Percentiles rank a stretch among this genome's conserved stretches.
phyloP scores from a whole-genome alignment of 2,113 vertebrate species.

The Entosphenus tridentatus region DNA sequence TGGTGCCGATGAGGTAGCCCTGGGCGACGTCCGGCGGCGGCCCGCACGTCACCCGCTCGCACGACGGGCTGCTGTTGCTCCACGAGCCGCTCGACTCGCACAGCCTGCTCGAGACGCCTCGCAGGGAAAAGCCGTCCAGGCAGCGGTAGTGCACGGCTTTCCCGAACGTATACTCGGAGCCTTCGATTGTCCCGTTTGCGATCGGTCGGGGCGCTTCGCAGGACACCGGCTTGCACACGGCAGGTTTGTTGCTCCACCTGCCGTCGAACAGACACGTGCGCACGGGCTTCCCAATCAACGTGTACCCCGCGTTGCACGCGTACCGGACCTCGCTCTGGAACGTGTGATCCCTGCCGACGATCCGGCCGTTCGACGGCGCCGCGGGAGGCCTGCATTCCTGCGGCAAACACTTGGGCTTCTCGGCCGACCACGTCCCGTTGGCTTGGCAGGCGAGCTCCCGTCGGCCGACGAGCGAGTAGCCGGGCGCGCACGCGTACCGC shows the following conservation, averaged over 20 bases:
- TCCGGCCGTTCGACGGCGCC: conserved; percentile 22
- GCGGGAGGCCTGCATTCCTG: conserved; percentile 42
- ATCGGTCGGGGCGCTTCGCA: conserved; percentile 29
- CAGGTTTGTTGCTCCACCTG: conserved; percentile 45
- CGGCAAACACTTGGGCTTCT: conserved; percentile 41
- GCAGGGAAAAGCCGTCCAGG: conserved; percentile 38
- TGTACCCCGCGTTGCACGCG: conserved; percentile 40
- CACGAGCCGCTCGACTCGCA: conserved; percentile 52
- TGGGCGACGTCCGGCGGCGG: conserved; percentile 63
- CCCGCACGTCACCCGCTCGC: conserved; percentile 39
- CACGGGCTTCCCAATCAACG: conserved; percentile 29
- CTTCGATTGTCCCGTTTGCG: conserved; percentile 27
- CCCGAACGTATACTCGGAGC: conserved; percentile 36
- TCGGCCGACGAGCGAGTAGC: conserved; percentile 41
- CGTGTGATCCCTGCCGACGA: conserved; percentile 31
- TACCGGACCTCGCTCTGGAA: conserved; percentile 35
- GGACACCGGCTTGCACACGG: conserved; percentile 27
- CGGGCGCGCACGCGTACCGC: conserved; percentile 40
- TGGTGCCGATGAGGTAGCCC: conserved; percentile 54
- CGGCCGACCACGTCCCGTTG: conserved; percentile 40
- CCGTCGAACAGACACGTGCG: conserved; percentile 50
- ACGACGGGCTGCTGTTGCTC: conserved; percentile 40
- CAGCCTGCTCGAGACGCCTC: conserved; percentile 22
- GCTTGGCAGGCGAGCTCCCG: conserved; percentile 37
- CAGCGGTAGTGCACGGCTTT: conserved; percentile 43